Evolutionary conservation across 37 sponge, comb jelly and placozoan genomes (phyloP).

Genomic region (Diacarnus erythraeanus): DNA sequence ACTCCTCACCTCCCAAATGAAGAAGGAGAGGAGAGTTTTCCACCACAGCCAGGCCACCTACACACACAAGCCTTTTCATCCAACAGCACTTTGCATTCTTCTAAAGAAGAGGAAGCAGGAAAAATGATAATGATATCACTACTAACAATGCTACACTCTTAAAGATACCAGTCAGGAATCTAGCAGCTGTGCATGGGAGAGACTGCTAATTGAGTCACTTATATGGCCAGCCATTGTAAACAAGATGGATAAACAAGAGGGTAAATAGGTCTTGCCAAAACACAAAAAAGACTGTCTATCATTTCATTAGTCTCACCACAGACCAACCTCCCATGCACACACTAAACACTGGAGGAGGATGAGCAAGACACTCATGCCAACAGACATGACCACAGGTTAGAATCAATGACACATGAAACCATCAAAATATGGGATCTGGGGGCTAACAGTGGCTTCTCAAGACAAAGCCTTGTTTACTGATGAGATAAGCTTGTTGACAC

Average conservation of each 20-base stretch:
- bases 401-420: not conserved
- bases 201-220: not conserved
- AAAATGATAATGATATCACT: not conserved
- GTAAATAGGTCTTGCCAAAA: too few relatives aligned
- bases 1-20: not conserved
- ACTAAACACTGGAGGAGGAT: not conserved
- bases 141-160: not conserved
- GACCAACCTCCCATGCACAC: not conserved
- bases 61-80: slow-evolving; percentile 12
- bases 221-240: not conserved
- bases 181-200: not conserved
- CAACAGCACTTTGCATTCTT: slow-evolving; percentile 16
- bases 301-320: not conserved
- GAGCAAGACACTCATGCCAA: not conserved
- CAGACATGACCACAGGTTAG: not conserved
- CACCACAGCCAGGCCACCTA: slow-evolving; percentile 49
- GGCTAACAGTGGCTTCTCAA: not conserved
- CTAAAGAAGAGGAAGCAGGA: slow-evolving; percentile 1
- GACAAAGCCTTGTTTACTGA: slow-evolving; percentile 35
- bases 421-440: not conserved
- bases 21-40: not conserved
- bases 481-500: slow-evolving; percentile 43
- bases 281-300: not conserved
- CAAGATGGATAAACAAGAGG: too few relatives aligned
- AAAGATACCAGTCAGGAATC: not conserved